These are phyloP conservation scores for Centropyge bicolor DNA, from an alignment of 2,797 vertebrate genomes.

Conservation along the genomic window DNA sequence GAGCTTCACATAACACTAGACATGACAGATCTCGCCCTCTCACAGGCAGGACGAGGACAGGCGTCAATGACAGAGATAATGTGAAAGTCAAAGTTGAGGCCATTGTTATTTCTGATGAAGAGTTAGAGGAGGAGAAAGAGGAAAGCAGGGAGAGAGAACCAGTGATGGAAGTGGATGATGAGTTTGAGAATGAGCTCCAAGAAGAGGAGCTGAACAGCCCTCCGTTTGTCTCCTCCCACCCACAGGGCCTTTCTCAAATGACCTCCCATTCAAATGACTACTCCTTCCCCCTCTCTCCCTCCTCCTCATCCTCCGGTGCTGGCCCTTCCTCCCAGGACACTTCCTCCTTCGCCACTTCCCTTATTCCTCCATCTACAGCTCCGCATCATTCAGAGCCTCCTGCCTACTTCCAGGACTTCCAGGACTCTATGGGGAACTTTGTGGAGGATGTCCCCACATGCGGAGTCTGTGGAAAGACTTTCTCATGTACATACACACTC, in stretches of 20 bases:
- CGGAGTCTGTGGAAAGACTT: constrained; percentile 94
- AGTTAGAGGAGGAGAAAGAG: constrained; percentile 84
- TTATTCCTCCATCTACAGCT: constrained; percentile 67
- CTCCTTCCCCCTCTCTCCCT: constrained; percentile 82
- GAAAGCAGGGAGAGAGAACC: constrained; percentile 49
- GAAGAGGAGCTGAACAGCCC: constrained; percentile 82
- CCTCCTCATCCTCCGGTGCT: constrained; percentile 80
- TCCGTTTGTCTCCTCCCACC: constrained; percentile 84
- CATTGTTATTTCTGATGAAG: constrained; percentile 95
- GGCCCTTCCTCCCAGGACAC: constrained; percentile 78
- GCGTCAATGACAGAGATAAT: constrained; percentile 47
- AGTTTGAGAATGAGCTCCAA: constrained; percentile 79
- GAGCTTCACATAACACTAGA: constrained; percentile 3
- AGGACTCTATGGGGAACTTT: constrained; percentile 88
- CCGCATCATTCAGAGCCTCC: constrained; percentile 78
- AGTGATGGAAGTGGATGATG: constrained; percentile 74
- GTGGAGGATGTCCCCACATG: constrained; percentile 96
- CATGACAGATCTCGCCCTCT: constrained; percentile 22
- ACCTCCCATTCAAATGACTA: constrained; percentile 77
- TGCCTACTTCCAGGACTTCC: constrained; percentile 89
- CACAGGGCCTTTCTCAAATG: constrained; percentile 85
- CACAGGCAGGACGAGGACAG: constrained; percentile 20
- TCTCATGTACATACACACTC: constrained; percentile 95
- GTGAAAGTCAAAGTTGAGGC: constrained; percentile 92
- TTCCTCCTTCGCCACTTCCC: constrained; percentile 72